Evolutionary conservation across 2,113 vertebrate genomes (phyloP), one percentile per base, ranked within the genome.

Genomic region (Thomomys bottae): DNA sequence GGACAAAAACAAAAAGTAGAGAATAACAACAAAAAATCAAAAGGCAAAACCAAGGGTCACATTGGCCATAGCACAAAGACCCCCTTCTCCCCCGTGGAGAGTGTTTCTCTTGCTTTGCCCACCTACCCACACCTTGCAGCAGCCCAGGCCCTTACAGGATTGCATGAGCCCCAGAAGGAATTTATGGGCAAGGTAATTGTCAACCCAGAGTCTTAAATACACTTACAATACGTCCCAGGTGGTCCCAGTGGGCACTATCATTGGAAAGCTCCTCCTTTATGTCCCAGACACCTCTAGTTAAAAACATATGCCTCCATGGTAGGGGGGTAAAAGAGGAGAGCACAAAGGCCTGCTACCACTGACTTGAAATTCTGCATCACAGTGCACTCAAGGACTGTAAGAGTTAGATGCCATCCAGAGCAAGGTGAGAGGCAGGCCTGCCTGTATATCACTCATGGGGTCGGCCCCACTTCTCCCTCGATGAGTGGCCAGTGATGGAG

Each of bases 131-230:
- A 36, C 66, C n/a, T 2, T 2, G 2, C 66, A 80, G 15, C n/a
- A n/a, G n/a, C n/a, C 32, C 42, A 32, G 61, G 73, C 32, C 63
- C 67, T 63, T 54, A 14, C 8, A 4, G 34, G 68, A 67, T 63
- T 14, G 0, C 2, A n/a, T 75, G 91, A 36, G 82, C 79, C 32
- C 93, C 95, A 95, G 93, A 91, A 95, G 93, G 82, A 87, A 88
- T 23, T 84, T 86, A 76, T 90, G 87, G 87, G 4, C 77, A 1
- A 21, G 0, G 3, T 89, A 89, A 96, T 3, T 26, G 59, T 71
- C 90, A 97, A 77, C 92, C 97, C 95, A 95, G 96, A 95, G 91
- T 76, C 34, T 82, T 90, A 84, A 91, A 85, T 64, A 24, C 15
- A 96, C 72, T 75, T 84, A 83, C 87, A 97, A 96, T 84, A 86